Base-by-base conservation (phyloP, 1,140 invertebrate genomes). In the Eubasilissa regina region DNA sequence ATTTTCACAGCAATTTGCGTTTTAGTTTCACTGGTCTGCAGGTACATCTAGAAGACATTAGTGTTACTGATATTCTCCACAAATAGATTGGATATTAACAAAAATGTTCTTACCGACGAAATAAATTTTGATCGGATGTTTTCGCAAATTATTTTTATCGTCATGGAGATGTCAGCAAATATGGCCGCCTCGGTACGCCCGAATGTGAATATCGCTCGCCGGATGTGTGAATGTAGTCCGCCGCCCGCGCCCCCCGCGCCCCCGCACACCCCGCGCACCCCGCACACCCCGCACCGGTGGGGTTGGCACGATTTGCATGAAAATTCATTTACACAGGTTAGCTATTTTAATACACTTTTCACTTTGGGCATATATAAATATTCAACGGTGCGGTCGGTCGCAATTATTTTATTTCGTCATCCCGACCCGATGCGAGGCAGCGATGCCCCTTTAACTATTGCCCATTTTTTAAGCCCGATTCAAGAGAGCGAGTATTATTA, bases 311-410 rank as follows among this genome's bases (percentile, higher is more conserved):
- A 80, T 80, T 80, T 80, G 79, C 79, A 80, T 80, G 79, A 73
- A 80, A 80, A 77, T 80, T 64, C 79, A 80, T 80, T 80, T 80
- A 80, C 79, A 80, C 78, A 80, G 78, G 78, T 80, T 80, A 80
- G 78, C 78, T 68, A 80, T 80, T 80, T 80, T 80, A 80, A 75
- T 75, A 75, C 76, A 80, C 79, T 80, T 80, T 80, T 77, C 79
- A 77, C 79, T 77, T 75, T 58, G 74, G 64, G 17, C 74, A 48
- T 15, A 72, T 77, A 80, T 80, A 77, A 76, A 80, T 80, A 80
- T 80, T 80, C 79, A 80, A 76, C 78, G 78, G 78, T 6, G 19
- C 35, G 75, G 60, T 77, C 47, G 44, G 64, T 25, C 51, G 64
- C 79, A 77, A 77, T 80, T 76, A 77, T 77, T 77, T 64, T 73